phyloP scores from a whole-genome alignment of 2,797 vertebrate species.

The Pantherophis alleghaniensis region DNA sequence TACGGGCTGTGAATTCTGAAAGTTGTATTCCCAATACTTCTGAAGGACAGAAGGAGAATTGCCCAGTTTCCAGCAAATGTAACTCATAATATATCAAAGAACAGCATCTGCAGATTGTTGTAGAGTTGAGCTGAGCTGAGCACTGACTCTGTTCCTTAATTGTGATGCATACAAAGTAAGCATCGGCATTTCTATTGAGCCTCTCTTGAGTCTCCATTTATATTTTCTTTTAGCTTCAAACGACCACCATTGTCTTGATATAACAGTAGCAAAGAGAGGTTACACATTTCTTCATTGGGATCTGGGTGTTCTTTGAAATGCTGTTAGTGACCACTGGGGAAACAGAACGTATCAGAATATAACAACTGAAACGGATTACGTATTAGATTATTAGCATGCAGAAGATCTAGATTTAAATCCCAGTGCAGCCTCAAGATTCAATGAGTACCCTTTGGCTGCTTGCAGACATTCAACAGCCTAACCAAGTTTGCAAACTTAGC shows the following conservation, averaged over 20 bases:
- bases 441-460: not conserved
- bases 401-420: not conserved
- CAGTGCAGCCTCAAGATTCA: not conserved
- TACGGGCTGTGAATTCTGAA: not conserved
- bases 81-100: not conserved
- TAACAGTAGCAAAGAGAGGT: not conserved
- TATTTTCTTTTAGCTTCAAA: not conserved
- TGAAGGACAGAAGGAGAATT: not conserved
- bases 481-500: not conserved
- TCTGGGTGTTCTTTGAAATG: not conserved
- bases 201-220: not conserved
- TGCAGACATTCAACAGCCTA: not conserved
- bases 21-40: not conserved
- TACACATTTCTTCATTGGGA: not conserved
- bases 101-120: not conserved
- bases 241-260: not conserved
- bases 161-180: not conserved
- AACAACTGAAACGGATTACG: not conserved
- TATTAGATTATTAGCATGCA: not conserved
- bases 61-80: not conserved
- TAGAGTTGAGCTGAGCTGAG: not conserved
- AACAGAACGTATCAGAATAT: not conserved
- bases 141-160: not conserved
- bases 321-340: not conserved
- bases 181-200: not conserved